phyloP scores from a whole-genome alignment of 2,888 invertebrate genomes.

The Pollenia labialis region DNA sequence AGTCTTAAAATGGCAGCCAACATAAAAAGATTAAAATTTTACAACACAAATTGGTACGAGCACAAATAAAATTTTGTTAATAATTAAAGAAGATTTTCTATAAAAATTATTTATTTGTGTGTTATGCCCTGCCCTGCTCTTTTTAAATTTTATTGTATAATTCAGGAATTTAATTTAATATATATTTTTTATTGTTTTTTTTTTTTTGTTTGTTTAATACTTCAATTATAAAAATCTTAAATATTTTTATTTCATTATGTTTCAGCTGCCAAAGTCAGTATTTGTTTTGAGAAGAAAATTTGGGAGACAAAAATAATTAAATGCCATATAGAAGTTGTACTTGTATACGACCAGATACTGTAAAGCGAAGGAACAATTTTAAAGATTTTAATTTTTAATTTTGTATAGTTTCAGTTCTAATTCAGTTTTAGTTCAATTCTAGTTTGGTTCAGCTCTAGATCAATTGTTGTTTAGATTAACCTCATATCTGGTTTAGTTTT shows the following conservation, averaged over 20 bases:
- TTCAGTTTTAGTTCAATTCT: too few species aligned
- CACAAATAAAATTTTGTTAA: conserved; percentile 39
- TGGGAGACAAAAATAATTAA: not conserved
- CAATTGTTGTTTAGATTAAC: too few species aligned
- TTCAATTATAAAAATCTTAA: conserved; percentile 24
- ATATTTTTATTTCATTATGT: conserved; percentile 48
- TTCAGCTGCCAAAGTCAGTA: conserved; percentile 17
- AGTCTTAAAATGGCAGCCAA: conserved; percentile 25
- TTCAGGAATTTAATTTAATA: not conserved
- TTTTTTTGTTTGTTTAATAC: conserved; percentile 18
- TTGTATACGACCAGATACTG: too few species aligned
- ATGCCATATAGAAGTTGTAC: too few species aligned
- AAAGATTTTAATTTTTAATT: too few species aligned
- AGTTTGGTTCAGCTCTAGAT: too few species aligned
- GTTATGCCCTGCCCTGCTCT: conserved; percentile 12
- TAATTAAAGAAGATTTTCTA: conserved; percentile 50
- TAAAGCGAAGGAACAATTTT: too few species aligned
- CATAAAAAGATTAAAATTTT: conserved; percentile 50
- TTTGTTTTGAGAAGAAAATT: conserved; percentile 2
- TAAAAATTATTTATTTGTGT: not conserved
- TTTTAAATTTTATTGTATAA: conserved; percentile 19
- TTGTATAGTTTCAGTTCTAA: too few species aligned
- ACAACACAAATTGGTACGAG: conserved; percentile 46
- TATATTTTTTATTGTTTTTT: not conserved
- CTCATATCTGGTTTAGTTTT: too few species aligned